Evolutionary conservation across 2,888 invertebrate species (phyloP).

Genomic region (Sphaerophoria taeniata): DNA sequence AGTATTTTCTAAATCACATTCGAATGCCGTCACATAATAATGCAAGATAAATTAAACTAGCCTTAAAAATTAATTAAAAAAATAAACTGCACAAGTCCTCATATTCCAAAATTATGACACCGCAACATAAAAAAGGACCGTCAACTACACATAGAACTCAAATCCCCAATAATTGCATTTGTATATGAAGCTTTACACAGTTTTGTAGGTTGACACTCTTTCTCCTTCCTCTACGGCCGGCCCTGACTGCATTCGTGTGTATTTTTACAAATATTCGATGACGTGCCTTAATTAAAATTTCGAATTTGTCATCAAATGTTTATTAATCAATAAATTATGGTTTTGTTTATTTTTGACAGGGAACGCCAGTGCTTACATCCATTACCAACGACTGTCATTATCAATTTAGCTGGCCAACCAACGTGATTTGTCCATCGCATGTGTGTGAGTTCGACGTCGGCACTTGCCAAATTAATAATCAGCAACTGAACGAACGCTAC

Average conservation of each 20-base stretch:
- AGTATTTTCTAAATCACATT: constrained; percentile 71
- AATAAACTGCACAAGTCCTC: neutral
- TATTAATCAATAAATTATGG: constrained; percentile 43
- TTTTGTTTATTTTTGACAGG: constrained; percentile 76
- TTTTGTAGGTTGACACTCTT: no score
- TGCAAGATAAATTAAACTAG: neutral
- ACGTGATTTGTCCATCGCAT: constrained; percentile 81
- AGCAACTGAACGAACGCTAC: constrained; percentile 78
- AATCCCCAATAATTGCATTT: no score
- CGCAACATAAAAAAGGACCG: no score
- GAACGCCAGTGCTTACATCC: constrained; percentile 80
- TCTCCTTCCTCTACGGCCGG: no score
- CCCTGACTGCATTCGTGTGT: no score
- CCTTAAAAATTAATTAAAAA: neutral
- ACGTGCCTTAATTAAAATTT: constrained; percentile 12
- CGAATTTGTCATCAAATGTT: constrained; percentile 65
- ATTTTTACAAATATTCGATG: no score
- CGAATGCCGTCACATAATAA: neutral
- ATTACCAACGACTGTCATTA: constrained; percentile 81
- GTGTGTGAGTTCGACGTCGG: constrained; percentile 79
- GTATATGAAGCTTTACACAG: no score
- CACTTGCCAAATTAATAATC: constrained; percentile 81
- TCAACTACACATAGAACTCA: no score
- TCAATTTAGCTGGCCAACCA: constrained; percentile 82
- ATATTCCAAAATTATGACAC: no score